phyloP scores from a whole-genome alignment of 2,888 invertebrate species.

The Mesoligia furuncula region DNA sequence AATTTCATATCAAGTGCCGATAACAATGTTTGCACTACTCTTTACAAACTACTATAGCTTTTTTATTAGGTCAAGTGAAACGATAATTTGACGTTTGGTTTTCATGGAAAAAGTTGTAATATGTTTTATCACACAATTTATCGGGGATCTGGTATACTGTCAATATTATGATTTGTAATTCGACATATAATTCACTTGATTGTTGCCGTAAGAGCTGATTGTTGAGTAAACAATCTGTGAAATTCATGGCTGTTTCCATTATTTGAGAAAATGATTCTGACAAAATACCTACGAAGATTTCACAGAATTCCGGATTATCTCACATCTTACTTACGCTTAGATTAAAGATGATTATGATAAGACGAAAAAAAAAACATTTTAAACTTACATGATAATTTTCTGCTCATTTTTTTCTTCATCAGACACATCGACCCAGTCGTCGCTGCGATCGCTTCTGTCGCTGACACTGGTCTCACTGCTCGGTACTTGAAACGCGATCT shows the following conservation, averaged over 20 bases:
- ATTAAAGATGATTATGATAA: conserved; percentile 13
- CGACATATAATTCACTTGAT: conserved; percentile 14
- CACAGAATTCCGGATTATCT: background rate
- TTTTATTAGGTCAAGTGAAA: conserved; percentile 71
- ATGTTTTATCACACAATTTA: conserved; percentile 30
- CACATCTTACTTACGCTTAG: background rate
- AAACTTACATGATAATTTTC: conserved; percentile 91
- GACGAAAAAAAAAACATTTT: background rate
- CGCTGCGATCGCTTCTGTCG: conserved; percentile 91
- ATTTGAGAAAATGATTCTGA: conserved; percentile 20
- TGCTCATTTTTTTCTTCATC: conserved; percentile 90
- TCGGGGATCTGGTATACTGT: conserved; percentile 28
- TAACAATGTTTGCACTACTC: conserved; percentile 83
- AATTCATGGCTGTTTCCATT: conserved; percentile 14
- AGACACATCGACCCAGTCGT: conserved; percentile 92
- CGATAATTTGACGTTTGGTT: conserved; percentile 53
- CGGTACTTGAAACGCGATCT: conserved; percentile 88
- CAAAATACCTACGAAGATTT: background rate
- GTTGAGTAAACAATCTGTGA: conserved; percentile 8
- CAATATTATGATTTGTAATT: conserved; percentile 41
- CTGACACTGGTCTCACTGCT: conserved; percentile 91
- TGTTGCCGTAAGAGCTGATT: background rate
- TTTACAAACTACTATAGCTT: conserved; percentile 74
- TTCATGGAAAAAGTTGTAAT: conserved; percentile 43
- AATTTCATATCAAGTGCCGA: conserved; percentile 76